Conservation (phyloP, 2,113 vertebrate genomes). For the Aegotheles bennettii region DNA sequence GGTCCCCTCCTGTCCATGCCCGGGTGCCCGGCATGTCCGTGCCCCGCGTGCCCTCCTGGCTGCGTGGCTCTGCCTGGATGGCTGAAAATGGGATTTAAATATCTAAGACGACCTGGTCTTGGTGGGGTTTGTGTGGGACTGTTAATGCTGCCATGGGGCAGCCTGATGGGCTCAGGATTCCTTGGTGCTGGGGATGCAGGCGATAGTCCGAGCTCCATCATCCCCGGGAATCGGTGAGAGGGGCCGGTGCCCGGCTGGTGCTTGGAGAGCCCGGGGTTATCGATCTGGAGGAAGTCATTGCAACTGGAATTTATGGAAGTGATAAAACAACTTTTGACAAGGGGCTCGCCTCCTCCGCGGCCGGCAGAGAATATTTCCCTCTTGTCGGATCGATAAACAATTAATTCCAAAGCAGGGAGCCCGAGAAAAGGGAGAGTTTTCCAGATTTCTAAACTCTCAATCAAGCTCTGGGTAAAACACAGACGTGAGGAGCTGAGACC, state of each 20-base stretch:
- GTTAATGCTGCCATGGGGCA: neutral
- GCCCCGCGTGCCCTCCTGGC: neutral
- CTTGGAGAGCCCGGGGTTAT: rapidly evolving
- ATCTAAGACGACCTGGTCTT: rapidly evolving
- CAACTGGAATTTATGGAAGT: conserved; percentile 21
- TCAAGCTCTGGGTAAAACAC: conserved; percentile 13
- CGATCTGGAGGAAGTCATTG: neutral
- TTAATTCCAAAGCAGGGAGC: conserved; percentile 44
- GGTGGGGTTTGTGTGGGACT: rapidly evolving
- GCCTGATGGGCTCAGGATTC: neutral
- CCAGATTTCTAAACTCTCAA: conserved; percentile 42
- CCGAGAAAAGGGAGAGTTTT: conserved; percentile 28
- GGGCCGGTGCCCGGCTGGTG: rapidly evolving
- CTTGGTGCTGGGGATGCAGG: neutral
- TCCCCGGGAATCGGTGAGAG: rapidly evolving
- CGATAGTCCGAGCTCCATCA: neutral
- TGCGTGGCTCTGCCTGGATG: rapidly evolving
- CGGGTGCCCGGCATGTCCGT: neutral
- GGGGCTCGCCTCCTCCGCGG: neutral
- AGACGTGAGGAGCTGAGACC: neutral
- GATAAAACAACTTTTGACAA: conserved; percentile 50
- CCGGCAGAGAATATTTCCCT: conserved; percentile 17
- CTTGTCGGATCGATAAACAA: conserved; percentile 56
- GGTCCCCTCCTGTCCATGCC: too few species aligned
- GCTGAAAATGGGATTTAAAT: neutral